phyloP scores from a whole-genome alignment of 2,797 vertebrate species.

The Platyrinchus mystaceus region DNA sequence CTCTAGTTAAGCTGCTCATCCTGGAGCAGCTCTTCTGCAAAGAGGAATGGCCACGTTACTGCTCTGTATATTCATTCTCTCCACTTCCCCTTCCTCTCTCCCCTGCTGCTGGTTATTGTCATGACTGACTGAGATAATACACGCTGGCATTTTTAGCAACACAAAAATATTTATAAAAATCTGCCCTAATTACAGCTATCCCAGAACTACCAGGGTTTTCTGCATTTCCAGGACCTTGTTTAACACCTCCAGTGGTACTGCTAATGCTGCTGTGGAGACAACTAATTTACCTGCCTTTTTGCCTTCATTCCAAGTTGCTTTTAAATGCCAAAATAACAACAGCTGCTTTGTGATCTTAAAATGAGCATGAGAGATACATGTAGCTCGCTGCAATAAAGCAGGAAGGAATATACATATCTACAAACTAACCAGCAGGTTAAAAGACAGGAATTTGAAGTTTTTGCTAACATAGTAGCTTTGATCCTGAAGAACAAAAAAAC shows the following conservation, averaged over 20 bases:
- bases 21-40: not conserved
- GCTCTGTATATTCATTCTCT: slow-evolving; percentile 5
- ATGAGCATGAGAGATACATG: not conserved
- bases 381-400: not conserved
- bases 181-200: slow-evolving; percentile 9
- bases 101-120: slow-evolving; percentile 52
- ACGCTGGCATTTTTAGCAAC: slow-evolving; percentile 40
- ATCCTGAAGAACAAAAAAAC: not conserved
- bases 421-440: not conserved
- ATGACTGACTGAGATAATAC: slow-evolving; percentile 22
- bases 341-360: not conserved
- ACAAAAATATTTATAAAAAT: slow-evolving; percentile 50
- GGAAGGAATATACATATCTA: not conserved
- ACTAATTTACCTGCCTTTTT: not conserved
- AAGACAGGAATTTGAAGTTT: not conserved
- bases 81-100: slow-evolving; percentile 45
- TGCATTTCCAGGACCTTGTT: not conserved
- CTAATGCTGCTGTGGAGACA: not conserved
- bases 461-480: not conserved
- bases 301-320: not conserved
- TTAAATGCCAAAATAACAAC: not conserved
- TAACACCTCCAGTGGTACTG: not conserved
- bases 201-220: slow-evolving; percentile 11
- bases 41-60: not conserved
- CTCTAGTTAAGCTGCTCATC: not conserved